Evolutionary conservation across 2,113 vertebrate species (phyloP), one percentile per base, ranked within the genome.

Genomic region (Campylorhamphus procurvoides): DNA sequence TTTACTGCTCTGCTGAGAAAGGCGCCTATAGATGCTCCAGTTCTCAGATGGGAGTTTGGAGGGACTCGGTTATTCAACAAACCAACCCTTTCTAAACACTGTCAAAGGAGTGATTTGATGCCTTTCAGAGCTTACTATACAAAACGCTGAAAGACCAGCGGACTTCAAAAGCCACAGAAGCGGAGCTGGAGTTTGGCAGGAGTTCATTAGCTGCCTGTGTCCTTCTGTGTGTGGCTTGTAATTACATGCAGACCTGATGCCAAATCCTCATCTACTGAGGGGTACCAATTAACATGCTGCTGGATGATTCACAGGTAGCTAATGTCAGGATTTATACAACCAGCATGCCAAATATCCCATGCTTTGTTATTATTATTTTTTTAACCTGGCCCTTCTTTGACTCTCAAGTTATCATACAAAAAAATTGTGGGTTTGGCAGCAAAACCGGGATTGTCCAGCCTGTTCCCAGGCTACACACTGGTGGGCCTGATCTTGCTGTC

Each of bases 221-320:
- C 96, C 97, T 98, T 98, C 98, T 97, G 96, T 97, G 97, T 97
- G 97, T 98, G 97, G 97, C 96, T 98, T 96, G 94, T 98, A 98
- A 98, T 98, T 97, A 97, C 95, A 97, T 95, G 96, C 96, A 98
- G 97, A 95, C 82, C 84, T 12, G 25, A 91, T 97, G 98, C 97
- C 97, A 98, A 97, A 95, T 95, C 97, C 96, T 97, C 96, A 97
- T 97, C 97, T 97, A 95, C 89, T 53, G 68, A 97, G 95, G 96
- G 95, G 80, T 25, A 96, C 97, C 97, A 98, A 98, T 98, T 97
- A 98, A 97, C 53, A 28, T 97, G 95, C 94, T 97, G 95, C 97
- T 96, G 76, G 90, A 96, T 95, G 96, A 90, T 93, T 94, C 94
- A 87, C 94, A 97, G 96, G 96, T 95, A 97, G 84, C 90, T 93